phyloP scores from a whole-genome alignment of 2,113 vertebrate species.

The Sylvietta virens region DNA sequence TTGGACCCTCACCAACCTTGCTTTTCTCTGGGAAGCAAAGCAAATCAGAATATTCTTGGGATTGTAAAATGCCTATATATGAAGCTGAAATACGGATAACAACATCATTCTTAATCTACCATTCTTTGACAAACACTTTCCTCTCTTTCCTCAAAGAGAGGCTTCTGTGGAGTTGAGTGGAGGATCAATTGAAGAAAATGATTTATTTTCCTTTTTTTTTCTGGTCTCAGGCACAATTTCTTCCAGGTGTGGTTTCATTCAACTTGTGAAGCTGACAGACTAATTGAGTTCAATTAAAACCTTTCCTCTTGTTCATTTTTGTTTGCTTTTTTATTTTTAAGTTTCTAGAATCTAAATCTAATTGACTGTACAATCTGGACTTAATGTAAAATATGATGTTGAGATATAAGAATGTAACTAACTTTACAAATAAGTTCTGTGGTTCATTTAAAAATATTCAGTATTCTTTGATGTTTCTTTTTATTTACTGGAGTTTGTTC shows the following conservation, averaged over 20 bases:
- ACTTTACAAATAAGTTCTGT: conserved; percentile 20
- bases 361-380: conserved; percentile 2
- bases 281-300: not conserved
- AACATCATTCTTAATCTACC: not conserved
- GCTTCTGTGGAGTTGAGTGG: not conserved
- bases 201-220: not conserved
- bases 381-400: conserved; percentile 33
- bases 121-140: not conserved
- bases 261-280: not conserved
- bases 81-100: not conserved
- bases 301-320: not conserved
- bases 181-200: not conserved
- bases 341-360: not conserved
- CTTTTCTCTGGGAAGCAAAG: not conserved
- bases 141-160: not conserved
- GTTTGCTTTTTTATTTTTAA: not conserved
- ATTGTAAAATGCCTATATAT: not conserved
- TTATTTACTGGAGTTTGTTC: conserved; percentile 27
- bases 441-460: conserved; percentile 13
- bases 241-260: not conserved
- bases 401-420: conserved; percentile 1
- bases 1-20: not conserved
- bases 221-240: not conserved
- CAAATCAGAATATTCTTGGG: not conserved
- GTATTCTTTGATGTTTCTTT: conserved; percentile 33